These are phyloP conservation scores for Gnatocerus cornutus DNA, from an alignment of 2,888 invertebrate species.

Conservation along the genomic window DNA sequence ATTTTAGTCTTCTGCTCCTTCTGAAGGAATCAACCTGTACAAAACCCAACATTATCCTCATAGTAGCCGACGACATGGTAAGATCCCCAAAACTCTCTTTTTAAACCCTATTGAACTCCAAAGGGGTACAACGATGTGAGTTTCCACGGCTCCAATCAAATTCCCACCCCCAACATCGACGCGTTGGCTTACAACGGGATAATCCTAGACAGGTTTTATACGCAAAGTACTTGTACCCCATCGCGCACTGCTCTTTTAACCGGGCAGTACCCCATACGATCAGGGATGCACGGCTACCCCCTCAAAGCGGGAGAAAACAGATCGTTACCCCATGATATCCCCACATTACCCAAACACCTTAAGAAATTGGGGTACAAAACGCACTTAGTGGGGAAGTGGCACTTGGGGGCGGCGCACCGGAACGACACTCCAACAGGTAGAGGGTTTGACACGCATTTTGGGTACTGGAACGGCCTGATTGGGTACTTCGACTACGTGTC, in stretches of 20 bases:
- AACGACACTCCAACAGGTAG: slow-evolving; percentile 80
- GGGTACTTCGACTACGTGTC: not conserved
- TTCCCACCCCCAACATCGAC: slow-evolving; percentile 93
- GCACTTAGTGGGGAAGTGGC: slow-evolving; percentile 90
- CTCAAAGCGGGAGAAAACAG: slow-evolving; percentile 80
- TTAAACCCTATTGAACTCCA: not conserved
- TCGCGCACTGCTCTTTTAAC: slow-evolving; percentile 88
- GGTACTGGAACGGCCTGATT: slow-evolving; percentile 75
- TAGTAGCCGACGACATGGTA: too few relatives aligned
- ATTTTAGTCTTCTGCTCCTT: too few relatives aligned
- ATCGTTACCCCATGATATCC: slow-evolving; percentile 76
- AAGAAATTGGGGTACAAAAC: slow-evolving; percentile 80
- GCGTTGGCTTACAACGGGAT: slow-evolving; percentile 88
- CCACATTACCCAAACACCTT: slow-evolving; percentile 76
- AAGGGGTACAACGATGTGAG: slow-evolving; percentile 95
- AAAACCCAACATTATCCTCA: too few relatives aligned
- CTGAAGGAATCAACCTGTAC: too few relatives aligned
- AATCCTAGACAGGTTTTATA: slow-evolving; percentile 88
- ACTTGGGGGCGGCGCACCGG: slow-evolving; percentile 82
- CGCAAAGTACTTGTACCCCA: slow-evolving; percentile 89
- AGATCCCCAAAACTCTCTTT: too few relatives aligned
- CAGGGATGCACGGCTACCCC: slow-evolving; percentile 84
- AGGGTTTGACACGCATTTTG: slow-evolving; percentile 88
- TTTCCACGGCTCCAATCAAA: slow-evolving; percentile 90
- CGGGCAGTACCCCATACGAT: slow-evolving; percentile 89